Evolutionary conservation across 2,797 vertebrate species (phyloP).

Genomic region (Coccyzus lansbergi): DNA sequence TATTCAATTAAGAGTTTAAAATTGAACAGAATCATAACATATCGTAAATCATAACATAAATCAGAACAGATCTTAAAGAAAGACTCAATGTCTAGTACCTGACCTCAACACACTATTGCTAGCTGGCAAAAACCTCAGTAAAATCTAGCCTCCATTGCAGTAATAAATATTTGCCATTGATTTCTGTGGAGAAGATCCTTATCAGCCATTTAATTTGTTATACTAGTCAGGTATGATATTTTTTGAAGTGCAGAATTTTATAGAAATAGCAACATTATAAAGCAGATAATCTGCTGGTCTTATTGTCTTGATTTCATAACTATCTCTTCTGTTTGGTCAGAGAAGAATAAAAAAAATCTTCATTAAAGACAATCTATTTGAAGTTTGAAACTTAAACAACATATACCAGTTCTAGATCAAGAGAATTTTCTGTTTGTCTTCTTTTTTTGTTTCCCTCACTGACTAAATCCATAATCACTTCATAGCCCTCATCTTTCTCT

Average conservation of each 20-base stretch:
- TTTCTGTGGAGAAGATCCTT: background rate
- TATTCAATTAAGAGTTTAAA: background rate
- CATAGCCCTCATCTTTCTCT: background rate
- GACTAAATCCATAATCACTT: background rate
- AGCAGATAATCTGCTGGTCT: background rate
- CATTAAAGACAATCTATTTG: background rate
- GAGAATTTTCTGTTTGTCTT: background rate
- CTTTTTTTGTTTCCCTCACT: background rate
- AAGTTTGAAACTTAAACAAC: background rate
- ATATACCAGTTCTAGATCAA: slow-evolving; percentile 1
- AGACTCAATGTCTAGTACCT: background rate
- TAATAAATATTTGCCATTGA: background rate
- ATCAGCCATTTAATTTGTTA: background rate
- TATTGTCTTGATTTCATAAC: background rate
- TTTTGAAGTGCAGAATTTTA: background rate
- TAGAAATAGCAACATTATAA: background rate
- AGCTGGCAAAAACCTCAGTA: background rate
- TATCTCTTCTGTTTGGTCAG: background rate
- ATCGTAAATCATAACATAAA: background rate
- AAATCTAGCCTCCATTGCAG: background rate
- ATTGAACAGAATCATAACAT: background rate
- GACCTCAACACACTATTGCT: background rate
- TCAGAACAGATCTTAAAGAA: background rate
- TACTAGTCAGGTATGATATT: background rate
- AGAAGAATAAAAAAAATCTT: background rate